These are phyloP conservation scores for Andricus quercusramuli DNA, from an alignment of 2,888 invertebrate genomes.

Conservation along the genomic window DNA sequence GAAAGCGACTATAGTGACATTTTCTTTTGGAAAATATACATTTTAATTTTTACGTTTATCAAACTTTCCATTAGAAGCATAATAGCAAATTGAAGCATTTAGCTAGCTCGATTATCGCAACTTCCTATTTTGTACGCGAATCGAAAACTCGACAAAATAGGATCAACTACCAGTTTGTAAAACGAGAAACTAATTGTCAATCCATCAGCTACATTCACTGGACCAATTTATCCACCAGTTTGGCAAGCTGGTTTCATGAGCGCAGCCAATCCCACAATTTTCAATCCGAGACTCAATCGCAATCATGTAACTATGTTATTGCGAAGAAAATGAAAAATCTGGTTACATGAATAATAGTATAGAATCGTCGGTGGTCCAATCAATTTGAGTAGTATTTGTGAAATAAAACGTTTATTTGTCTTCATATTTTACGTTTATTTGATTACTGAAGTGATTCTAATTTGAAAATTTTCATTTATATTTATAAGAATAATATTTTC, in stretches of 20 bases:
- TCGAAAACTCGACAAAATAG: constrained; percentile 34
- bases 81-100: neutral
- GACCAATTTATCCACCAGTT: constrained; percentile 1
- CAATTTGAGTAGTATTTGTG: too few relatives aligned
- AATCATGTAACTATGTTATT: constrained; percentile 5
- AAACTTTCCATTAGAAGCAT: constrained; percentile 11
- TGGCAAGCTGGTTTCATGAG: constrained; percentile 29
- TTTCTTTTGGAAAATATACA: too few relatives aligned
- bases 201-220: constrained; percentile 21
- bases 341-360: neutral
- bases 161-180: constrained; percentile 36
- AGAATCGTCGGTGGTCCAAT: too few relatives aligned
- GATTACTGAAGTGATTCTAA: too few relatives aligned
- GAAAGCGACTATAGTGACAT: too few relatives aligned
- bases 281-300: constrained; percentile 4
- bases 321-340: neutral
- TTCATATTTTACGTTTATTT: too few relatives aligned
- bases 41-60: neutral
- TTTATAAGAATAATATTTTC: too few relatives aligned
- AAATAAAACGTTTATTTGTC: too few relatives aligned
- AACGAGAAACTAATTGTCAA: constrained; percentile 27
- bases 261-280: constrained; percentile 32
- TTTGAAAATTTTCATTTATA: too few relatives aligned
- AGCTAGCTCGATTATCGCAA: constrained; percentile 9
- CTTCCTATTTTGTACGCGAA: constrained; percentile 30